Conservation (phyloP, 2,113 vertebrate genomes). For the Caranx ignobilis region DNA sequence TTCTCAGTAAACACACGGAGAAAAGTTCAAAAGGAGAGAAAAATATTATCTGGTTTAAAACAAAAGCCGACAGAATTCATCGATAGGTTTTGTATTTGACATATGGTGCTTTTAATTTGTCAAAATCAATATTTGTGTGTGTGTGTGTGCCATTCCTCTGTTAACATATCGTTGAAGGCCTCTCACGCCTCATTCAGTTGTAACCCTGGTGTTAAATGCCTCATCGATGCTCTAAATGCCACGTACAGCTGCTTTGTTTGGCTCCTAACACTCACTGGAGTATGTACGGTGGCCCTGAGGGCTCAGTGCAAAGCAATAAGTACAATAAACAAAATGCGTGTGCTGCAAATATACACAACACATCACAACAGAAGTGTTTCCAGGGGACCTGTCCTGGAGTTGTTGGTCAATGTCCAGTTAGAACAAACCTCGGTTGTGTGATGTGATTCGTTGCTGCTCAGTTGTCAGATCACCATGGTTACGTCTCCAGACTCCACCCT, state of each 20-base stretch:
- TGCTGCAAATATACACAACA: not conserved
- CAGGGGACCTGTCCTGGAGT: too few relatives aligned
- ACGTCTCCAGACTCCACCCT: not conserved
- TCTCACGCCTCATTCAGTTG: not conserved
- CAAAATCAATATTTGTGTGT: not conserved
- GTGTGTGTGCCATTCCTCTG: not conserved
- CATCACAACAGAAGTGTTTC: not conserved
- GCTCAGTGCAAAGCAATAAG: too few relatives aligned
- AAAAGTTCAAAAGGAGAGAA: not conserved
- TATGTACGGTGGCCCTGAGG: not conserved
- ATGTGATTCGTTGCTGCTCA: not conserved
- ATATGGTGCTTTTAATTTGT: not conserved
- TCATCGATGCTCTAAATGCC: conserved; percentile 29
- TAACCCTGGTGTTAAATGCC: conserved; percentile 38
- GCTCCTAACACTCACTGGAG: not conserved
- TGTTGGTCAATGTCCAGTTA: not conserved
- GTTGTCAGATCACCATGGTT: not conserved
- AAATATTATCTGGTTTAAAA: not conserved
- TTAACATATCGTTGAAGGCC: not conserved
- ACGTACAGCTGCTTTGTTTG: not conserved
- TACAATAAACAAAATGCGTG: too few relatives aligned
- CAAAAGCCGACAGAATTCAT: not conserved
- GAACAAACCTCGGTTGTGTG: too few relatives aligned
- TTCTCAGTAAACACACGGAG: not conserved
- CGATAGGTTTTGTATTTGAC: not conserved